These are phyloP conservation scores for Drosophila pseudoananassae DNA, from an alignment of 1,140 invertebrate species.

Conservation along the genomic window DNA sequence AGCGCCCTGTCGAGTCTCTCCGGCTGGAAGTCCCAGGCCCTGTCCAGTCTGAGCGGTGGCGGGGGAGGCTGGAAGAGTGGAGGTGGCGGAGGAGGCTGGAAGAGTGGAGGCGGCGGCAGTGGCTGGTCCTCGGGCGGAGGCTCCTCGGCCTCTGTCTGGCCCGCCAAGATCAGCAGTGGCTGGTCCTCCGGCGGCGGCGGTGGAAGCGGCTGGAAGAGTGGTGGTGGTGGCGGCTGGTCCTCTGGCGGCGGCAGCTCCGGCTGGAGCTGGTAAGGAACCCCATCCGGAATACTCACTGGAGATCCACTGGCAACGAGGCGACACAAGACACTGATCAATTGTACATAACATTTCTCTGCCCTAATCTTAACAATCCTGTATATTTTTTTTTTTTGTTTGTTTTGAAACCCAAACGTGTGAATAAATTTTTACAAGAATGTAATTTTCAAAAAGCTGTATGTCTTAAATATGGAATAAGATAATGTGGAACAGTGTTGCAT, in stretches of 20 bases:
- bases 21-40: conserved; percentile 25
- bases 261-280: conserved; percentile 57
- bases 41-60: conserved; percentile 19
- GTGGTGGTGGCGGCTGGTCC: conserved; percentile 34
- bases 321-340: conserved; percentile 40
- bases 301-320: conserved; percentile 26
- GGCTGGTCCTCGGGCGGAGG: background rate
- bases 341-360: conserved; percentile 57
- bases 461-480: no score
- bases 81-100: conserved; percentile 3
- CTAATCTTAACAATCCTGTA: conserved; percentile 15
- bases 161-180: conserved; percentile 20
- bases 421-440: conserved; percentile 42
- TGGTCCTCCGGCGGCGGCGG: conserved; percentile 42
- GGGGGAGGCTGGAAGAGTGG: conserved; percentile 13
- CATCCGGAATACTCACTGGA: background rate
- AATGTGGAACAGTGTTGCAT: no score
- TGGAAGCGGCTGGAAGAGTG: conserved; percentile 25
- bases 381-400: conserved; percentile 44
- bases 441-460: background rate
- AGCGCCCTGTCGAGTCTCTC: background rate
- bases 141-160: background rate
- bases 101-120: background rate
- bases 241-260: conserved; percentile 22
- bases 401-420: conserved; percentile 7